These are phyloP conservation scores for Platysteira castanea DNA, from an alignment of 2,113 vertebrate genomes.

Conservation along the genomic window DNA sequence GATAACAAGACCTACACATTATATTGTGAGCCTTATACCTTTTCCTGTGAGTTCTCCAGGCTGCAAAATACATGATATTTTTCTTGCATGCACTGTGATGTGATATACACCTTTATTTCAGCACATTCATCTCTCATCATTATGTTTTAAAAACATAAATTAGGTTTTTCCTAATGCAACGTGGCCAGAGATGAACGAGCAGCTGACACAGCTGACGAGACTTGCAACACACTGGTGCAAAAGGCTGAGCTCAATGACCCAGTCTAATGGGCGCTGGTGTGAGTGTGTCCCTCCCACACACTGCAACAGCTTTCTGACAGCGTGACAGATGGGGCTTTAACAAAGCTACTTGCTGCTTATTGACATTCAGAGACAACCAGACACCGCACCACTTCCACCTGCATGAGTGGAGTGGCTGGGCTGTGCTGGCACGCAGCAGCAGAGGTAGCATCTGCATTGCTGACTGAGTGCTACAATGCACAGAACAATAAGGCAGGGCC, in stretches of 20 bases:
- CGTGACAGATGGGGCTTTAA: background rate
- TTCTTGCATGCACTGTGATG: background rate
- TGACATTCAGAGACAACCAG: background rate
- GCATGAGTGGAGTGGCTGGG: background rate
- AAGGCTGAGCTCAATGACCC: background rate
- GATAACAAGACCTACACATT: background rate
- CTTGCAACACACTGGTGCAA: background rate
- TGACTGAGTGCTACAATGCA: background rate
- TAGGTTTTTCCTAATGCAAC: background rate
- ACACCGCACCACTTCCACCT: accelerated
- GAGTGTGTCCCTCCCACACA: background rate
- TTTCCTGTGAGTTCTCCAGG: background rate
- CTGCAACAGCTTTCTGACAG: background rate
- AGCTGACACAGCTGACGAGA: background rate
- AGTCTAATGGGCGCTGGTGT: background rate
- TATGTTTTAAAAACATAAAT: background rate
- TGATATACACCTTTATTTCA: background rate
- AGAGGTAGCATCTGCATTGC: background rate
- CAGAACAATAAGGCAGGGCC: background rate
- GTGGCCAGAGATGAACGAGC: background rate
- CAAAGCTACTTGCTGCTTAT: background rate
- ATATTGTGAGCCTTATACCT: background rate
- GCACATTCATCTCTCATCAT: background rate
- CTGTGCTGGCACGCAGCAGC: background rate
- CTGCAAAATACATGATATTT: accelerated